Evolutionary conservation across 2,888 invertebrate species (phyloP), one percentile per base, ranked within the genome.

Genomic region (Pyrocoelia pectoralis): DNA sequence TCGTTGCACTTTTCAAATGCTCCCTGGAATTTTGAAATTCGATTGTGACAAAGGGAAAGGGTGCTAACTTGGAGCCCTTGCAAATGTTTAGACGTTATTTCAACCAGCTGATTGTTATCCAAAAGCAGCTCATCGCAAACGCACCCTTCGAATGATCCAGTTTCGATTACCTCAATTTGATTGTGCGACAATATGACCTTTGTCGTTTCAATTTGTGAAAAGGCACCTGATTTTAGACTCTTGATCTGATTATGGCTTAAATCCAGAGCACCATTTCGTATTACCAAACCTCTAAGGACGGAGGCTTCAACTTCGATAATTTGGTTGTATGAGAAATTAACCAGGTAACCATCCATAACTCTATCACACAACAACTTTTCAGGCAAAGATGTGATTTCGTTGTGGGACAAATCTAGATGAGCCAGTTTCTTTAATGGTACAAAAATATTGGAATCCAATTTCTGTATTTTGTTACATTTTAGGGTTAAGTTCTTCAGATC

Each of bases 341-440:
- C 46, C 3, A 3, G 24, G 24, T 24, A 24, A 1, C 46, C 46
- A 17, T 5, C 18, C 9, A 46, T 46, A 2, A 17, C 10, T 17
- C 14, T 10, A 46, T 17, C 17, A 1, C 17, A 3, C 8, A 50
- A 24, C 4, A 50, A 24, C 5, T 18, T 18, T n/a, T 28, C 14
- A 1, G 19, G 19, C 13, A 50, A 28, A 1, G 4, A 10, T 1
- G 24, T 1, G 2, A 50, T 28, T 12, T 24, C 8, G 28, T 50
- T 50, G 28, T 50, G 49, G 10, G 49, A 50, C 12, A 28, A 1
- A n/a, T 50, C 49, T 4, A 50, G 3, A 12, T 50, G 12, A 24
- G 1, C 4, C 4, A 50, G 24, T n/a, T n/a, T 19, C 12, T 50
- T 24, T 14, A 50, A 50, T 18, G 15, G n/a, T 6, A n/a, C n/a